Evolutionary conservation across 2,888 invertebrate genomes (phyloP), one percentile per base, ranked within the genome.

Genomic region (Drosophila diplacantha): DNA sequence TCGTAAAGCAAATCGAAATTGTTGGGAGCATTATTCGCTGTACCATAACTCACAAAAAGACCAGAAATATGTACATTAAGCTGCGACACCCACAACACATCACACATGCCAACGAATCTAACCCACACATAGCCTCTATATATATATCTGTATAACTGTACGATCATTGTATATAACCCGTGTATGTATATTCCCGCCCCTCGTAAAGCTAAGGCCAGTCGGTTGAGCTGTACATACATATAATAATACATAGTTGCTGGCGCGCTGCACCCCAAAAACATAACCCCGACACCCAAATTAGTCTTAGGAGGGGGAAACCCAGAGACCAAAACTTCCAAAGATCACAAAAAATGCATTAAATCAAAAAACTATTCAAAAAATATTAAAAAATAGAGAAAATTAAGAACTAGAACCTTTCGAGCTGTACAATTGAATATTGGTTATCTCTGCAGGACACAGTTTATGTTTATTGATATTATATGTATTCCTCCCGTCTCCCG

Each of bases 91-190:
- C 41, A 11, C 41, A 16, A 52, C 18, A 46, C 31, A 46, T 20
- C 57, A 59, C 43, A 59, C 59, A 58, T 35, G 37, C 37, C 57
- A 35, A 72, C 53, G 46, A 62, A 31, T 35, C 74, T 75, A 75
- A 75, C 74, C 65, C 51, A 50, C 51, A 73, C 70, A 75, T 75
- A 58, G 53, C 69, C 71, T 24, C n/a, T 41, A 18, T 74, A 53
- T 69, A 50, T 53, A 34, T 66, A 52, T 62, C 26, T 59, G 64
- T 65, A 63, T 68, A 71, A 66, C 53, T 61, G 56, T 71, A 60
- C 51, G 11, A 68, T 62, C 55, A 69, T 76, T 74, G 68, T 77
- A 71, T 61, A 74, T 68, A 73, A 71, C 63, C 46, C 6, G 16
- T 35, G 16, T 46, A 20, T 31, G 44, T 44, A 44, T 18, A 44